Evolutionary conservation across 2,888 invertebrate species (phyloP), one percentile per base, ranked within the genome.

Genomic region (Thumatha senex): DNA sequence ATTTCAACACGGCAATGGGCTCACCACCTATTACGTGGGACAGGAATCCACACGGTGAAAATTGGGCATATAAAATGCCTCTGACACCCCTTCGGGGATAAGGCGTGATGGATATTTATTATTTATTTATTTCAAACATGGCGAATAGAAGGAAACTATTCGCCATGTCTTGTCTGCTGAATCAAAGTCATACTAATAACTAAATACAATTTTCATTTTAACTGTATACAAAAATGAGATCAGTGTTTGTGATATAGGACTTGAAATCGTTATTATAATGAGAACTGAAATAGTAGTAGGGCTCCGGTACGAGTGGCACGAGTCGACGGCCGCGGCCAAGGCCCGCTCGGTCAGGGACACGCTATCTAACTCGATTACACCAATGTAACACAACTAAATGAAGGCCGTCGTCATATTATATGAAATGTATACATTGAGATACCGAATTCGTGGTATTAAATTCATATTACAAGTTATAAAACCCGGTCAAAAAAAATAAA

Each of bases 331-430:
- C 89, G 80, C 82, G 60, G 70, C 80, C 89, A 89, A 89, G 89
- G 89, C 82, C 85, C 75, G 72, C 65, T 57, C 86, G 88, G 86
- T 87, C 89, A 89, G 86, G 89, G 89, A 82, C 89, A 78, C 75
- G 70, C 69, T 78, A 78, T 85, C 85, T 84, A 84, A 85, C 82
- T 79, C 76, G 68, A 80, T 68, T 72, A 69, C 60, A 61, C 56
- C 61, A 54, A 67, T 63, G 49, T 58, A 54, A 61, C 54, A 66
- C 63, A 60, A 40, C 48, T 48, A 59, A 53, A 58, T 46, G 43
- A 18, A 40, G 55, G 31, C 49, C 44, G 51, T 49, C 35, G 42
- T 51, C 40, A 41, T 49, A 47, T 39, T 48, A 46, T 46, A 46
- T 40, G 40, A 36, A 30, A 36, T 40, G 18, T 46, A 13, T 12